Conservation (phyloP, 2,888 invertebrate species). For the Octonoba sinensis region DNA sequence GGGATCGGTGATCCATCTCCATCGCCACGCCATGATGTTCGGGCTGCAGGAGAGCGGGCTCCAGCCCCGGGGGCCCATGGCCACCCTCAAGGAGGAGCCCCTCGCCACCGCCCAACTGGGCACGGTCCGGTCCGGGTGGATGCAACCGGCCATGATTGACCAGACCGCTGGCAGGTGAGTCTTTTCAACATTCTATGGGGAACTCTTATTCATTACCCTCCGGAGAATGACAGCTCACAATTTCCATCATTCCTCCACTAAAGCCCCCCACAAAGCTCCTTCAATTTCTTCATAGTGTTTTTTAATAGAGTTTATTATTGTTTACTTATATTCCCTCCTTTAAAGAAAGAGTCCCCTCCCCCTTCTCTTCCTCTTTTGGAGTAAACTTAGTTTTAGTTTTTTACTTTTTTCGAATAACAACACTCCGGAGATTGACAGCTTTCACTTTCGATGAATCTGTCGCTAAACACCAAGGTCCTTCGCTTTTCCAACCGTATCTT, state of each 20-base stretch:
- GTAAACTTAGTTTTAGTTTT: too few relatives aligned
- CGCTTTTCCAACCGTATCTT: too few relatives aligned
- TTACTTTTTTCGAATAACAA: too few relatives aligned
- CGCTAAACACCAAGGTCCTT: too few relatives aligned
- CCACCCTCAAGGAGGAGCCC: slow-evolving; percentile 66
- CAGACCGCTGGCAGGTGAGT: slow-evolving; percentile 65
- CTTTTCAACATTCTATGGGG: not conserved
- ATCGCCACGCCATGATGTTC: slow-evolving; percentile 59
- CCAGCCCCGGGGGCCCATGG: slow-evolving; percentile 65
- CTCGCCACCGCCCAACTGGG: slow-evolving; percentile 63
- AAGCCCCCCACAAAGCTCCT: not conserved
- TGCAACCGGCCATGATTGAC: slow-evolving; percentile 66
- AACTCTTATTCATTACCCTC: not conserved
- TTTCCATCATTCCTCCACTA: too few relatives aligned
- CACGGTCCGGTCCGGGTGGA: slow-evolving; percentile 65
- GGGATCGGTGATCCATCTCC: slow-evolving; percentile 14
- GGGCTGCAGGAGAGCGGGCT: slow-evolving; percentile 64
- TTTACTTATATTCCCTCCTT: too few relatives aligned
- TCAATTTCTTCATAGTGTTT: not conserved
- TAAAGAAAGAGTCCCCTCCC: too few relatives aligned
- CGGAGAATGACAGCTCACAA: not conserved
- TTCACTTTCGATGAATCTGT: too few relatives aligned
- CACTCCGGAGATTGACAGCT: too few relatives aligned
- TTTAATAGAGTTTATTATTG: too few relatives aligned
- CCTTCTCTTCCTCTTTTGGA: too few relatives aligned